Evolutionary conservation across 2,888 invertebrate genomes (phyloP).

Genomic region (Gastrophysa polygoni): DNA sequence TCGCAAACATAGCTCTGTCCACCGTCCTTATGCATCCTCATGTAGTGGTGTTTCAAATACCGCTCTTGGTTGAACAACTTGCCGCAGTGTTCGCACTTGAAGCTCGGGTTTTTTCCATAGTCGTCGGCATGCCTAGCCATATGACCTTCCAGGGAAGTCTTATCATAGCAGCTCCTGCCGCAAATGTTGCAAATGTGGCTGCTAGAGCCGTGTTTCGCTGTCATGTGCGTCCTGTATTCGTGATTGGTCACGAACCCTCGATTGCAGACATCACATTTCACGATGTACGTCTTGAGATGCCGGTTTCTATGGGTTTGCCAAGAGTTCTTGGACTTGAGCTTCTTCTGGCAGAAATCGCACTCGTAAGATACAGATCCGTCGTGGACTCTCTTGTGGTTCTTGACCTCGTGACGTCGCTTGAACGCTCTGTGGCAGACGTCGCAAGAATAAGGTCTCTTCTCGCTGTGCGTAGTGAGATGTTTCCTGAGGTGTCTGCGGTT

Average conservation of each 20-base stretch:
- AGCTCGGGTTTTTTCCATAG: conserved; percentile 35
- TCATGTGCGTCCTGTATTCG: conserved; percentile 47
- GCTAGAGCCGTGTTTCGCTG: conserved; percentile 43
- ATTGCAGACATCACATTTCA: conserved; percentile 56
- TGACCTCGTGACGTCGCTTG: conserved; percentile 37
- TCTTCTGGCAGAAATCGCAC: conserved; percentile 65
- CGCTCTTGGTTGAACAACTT: conserved; percentile 39
- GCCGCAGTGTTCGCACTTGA: conserved; percentile 42
- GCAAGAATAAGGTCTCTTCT: conserved; percentile 56
- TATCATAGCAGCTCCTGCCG: conserved; percentile 45
- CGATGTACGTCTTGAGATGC: conserved; percentile 62
- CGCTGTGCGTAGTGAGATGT: conserved; percentile 63
- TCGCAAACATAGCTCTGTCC: conserved; percentile 49
- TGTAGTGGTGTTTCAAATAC: conserved; percentile 39
- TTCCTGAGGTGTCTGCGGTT: conserved; percentile 56
- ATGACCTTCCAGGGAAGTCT: conserved; percentile 44
- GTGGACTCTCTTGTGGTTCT: conserved; percentile 36
- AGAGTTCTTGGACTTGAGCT: conserved; percentile 53
- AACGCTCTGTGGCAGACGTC: conserved; percentile 40
- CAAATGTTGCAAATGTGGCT: conserved; percentile 46
- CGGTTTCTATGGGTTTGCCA: conserved; percentile 61
- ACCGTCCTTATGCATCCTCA: conserved; percentile 42
- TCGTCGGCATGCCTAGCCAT: conserved; percentile 43
- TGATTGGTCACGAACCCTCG: conserved; percentile 46
- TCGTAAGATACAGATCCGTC: conserved; percentile 31